These are phyloP conservation scores for Cataglyphis livida DNA, from an alignment of 2,888 invertebrate species.

Conservation along the genomic window DNA sequence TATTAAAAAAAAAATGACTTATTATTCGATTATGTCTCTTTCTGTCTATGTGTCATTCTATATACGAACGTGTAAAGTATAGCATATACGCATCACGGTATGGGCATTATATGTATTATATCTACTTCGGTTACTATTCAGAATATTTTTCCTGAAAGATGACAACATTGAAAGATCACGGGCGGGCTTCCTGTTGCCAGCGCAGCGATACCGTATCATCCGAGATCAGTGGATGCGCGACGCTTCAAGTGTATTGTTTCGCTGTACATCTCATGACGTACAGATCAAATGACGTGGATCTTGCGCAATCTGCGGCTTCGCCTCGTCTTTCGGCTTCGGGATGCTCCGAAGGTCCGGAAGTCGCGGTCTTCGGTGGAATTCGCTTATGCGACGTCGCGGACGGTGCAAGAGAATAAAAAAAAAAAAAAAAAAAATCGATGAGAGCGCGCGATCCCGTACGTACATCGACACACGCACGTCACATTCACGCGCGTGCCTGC, in stretches of 20 bases:
- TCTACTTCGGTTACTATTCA: background rate
- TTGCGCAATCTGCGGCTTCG: constrained; percentile 58
- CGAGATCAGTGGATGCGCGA: constrained; percentile 41
- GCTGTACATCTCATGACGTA: constrained; percentile 54
- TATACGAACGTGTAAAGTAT: background rate
- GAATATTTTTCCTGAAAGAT: constrained; percentile 32
- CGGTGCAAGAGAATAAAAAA: constrained; percentile 53
- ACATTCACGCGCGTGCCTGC: constrained; percentile 40
- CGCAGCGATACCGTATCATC: constrained; percentile 39
- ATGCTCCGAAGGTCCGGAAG: constrained; percentile 72
- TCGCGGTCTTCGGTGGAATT: constrained; percentile 71
- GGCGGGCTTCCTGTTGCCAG: constrained; percentile 39
- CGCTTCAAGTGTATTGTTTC: constrained; percentile 45
- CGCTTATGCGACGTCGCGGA: constrained; percentile 70
- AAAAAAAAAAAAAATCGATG: constrained; percentile 70
- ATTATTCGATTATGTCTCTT: background rate
- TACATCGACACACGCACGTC: constrained; percentile 50
- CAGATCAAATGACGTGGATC: constrained; percentile 69
- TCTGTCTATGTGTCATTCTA: background rate
- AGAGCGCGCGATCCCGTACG: constrained; percentile 69
- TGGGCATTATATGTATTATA: too few species aligned
- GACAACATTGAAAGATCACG: constrained; percentile 27
- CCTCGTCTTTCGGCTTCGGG: constrained; percentile 63
- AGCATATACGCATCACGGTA: background rate
- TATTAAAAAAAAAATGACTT: constrained; percentile 1